Percentiles rank a stretch among this genome's conserved stretches.
phyloP scores from a whole-genome alignment of 2,888 invertebrate species.

The Venustoraphidia nigricollis region DNA sequence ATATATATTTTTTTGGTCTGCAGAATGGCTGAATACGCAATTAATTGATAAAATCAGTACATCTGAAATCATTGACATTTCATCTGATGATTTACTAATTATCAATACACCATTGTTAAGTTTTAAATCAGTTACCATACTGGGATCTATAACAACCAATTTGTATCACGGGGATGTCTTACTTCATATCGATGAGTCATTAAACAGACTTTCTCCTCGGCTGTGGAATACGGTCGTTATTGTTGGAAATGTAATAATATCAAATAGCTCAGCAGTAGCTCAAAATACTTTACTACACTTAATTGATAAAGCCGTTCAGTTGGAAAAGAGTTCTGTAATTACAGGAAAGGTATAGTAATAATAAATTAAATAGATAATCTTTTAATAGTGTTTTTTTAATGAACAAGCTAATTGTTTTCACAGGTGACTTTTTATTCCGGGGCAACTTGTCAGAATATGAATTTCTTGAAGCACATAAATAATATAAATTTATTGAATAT shows the following conservation, averaged over 20 bases:
- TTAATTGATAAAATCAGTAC: too few species aligned
- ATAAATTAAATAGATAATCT: neutral
- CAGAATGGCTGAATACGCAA: too few species aligned
- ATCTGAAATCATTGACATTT: too few species aligned
- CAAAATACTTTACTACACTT: too few species aligned
- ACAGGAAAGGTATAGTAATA: slow-evolving; percentile 15
- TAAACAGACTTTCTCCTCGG: too few species aligned
- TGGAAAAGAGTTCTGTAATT: slow-evolving; percentile 15
- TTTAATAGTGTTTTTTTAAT: neutral
- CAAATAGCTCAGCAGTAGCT: slow-evolving; percentile 9
- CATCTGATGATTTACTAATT: too few species aligned
- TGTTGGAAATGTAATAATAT: slow-evolving; percentile 7
- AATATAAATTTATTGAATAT: slow-evolving; percentile 19
- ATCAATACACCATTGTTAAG: too few species aligned
- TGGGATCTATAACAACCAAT: too few species aligned
- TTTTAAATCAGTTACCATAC: too few species aligned
- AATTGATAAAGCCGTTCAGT: slow-evolving; percentile 15
- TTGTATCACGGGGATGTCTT: too few species aligned
- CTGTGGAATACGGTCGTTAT: slow-evolving; percentile 7
- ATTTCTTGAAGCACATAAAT: slow-evolving; percentile 17
- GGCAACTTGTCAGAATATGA: slow-evolving; percentile 16
- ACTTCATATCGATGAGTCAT: too few species aligned
- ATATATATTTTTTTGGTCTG: too few species aligned
- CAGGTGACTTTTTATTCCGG: slow-evolving; percentile 18
- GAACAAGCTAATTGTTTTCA: slow-evolving; percentile 7